Evolutionary conservation across 2,113 vertebrate species (phyloP).

Genomic region (Apus apus): DNA sequence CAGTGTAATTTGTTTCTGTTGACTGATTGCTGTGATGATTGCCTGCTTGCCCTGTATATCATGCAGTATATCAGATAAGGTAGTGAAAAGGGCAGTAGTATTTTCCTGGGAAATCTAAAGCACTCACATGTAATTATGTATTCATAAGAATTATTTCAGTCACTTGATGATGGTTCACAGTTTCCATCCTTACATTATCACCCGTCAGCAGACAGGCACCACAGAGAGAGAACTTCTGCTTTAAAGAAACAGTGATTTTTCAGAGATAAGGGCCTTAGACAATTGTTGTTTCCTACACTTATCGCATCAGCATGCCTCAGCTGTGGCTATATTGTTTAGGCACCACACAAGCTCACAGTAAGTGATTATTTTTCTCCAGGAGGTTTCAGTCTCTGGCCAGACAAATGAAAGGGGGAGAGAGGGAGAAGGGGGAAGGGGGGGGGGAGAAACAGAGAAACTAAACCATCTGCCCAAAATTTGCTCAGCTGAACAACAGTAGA

Average conservation of each 20-base stretch:
- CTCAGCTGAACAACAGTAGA: not conserved
- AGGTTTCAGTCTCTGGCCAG: not conserved
- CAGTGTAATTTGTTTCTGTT: constrained; percentile 19
- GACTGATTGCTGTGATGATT: constrained; percentile 4
- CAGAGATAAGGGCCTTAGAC: not conserved
- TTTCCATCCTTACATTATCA: constrained; percentile 1
- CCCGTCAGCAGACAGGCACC: not conserved
- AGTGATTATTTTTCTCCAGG: not conserved
- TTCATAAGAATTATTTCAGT: constrained; percentile 22
- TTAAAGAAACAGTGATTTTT: constrained; percentile 11
- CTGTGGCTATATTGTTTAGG: not conserved
- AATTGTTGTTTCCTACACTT: not conserved
- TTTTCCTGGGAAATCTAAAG: constrained; percentile 25
- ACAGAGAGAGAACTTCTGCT: not conserved
- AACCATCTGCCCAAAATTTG: not conserved
- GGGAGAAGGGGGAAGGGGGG: not conserved
- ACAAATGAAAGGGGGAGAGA: not conserved
- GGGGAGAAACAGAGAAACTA: not conserved
- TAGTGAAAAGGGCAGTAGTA: not conserved
- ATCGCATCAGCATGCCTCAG: not conserved
- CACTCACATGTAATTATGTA: constrained; percentile 15
- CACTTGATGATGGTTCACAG: not conserved
- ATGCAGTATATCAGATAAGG: not conserved
- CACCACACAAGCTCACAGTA: not conserved
- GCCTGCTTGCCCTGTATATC: not conserved